Percentiles rank a stretch among this genome's conserved stretches.
Conservation (phyloP, 2,888 invertebrate species). For the Ommatoiulus sabulosus region DNA sequence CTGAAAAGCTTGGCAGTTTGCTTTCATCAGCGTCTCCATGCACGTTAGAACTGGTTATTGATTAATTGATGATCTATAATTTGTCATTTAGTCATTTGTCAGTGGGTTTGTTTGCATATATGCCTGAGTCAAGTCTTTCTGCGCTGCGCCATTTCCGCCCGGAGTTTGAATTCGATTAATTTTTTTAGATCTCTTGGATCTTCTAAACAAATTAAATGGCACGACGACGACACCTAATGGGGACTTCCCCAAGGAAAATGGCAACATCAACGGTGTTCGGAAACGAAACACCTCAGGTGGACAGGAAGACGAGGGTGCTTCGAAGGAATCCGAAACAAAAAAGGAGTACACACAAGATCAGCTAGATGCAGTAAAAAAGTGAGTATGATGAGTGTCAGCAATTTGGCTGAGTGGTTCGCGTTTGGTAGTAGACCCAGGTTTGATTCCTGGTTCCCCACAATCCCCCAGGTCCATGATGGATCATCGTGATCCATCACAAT, state of each 20-base stretch:
- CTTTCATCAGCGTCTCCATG: neutral
- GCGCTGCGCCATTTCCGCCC: no score
- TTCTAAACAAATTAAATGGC: slow-evolving; percentile 64
- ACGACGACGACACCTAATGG: slow-evolving; percentile 59
- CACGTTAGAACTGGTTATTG: neutral
- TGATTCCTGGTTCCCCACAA: no score
- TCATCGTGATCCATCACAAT: no score
- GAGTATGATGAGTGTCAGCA: no score
- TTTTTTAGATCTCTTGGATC: slow-evolving; percentile 65
- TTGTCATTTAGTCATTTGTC: no score
- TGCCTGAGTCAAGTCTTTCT: neutral
- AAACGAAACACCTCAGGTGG: slow-evolving; percentile 64
- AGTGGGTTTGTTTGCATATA: no score
- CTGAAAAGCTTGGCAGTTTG: neutral
- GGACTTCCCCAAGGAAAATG: slow-evolving; percentile 63
- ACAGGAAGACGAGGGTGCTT: slow-evolving; percentile 57
- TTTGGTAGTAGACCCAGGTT: no score
- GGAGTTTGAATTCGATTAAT: slow-evolving; percentile 12
- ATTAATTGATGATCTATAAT: neutral
- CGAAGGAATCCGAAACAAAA: slow-evolving; percentile 60
- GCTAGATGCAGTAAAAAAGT: slow-evolving; percentile 77
- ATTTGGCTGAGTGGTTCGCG: no score
- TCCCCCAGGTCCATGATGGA: no score
- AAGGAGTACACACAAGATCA: slow-evolving; percentile 82
- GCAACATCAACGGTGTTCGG: slow-evolving; percentile 60